These are phyloP conservation scores for Florisuga fusca DNA, from an alignment of 2,797 vertebrate species.

Conservation along the genomic window DNA sequence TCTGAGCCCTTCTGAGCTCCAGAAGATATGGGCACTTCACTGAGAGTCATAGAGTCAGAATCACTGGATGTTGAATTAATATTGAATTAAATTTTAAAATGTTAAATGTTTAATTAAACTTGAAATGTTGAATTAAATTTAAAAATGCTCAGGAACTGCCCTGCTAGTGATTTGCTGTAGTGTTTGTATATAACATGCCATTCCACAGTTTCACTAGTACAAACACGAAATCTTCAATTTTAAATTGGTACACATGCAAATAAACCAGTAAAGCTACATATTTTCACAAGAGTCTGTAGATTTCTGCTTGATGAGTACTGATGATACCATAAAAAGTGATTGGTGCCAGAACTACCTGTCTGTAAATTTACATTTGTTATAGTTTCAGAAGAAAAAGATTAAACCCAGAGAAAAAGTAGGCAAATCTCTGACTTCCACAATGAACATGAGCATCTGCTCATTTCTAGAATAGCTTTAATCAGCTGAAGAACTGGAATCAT, in stretches of 20 bases:
- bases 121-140: neutral
- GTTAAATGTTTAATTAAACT: neutral
- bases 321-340: neutral
- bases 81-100: neutral
- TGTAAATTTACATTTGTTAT: neutral
- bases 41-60: neutral
- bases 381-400: neutral
- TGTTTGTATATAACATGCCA: rapidly evolving
- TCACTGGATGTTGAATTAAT: neutral
- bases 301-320: neutral
- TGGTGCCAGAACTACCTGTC: neutral
- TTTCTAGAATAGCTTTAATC: neutral
- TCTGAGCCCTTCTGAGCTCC: neutral
- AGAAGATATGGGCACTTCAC: neutral
- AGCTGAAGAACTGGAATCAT: neutral
- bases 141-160: neutral
- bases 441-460: neutral
- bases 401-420: neutral
- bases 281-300: neutral
- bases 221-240: neutral
- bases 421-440: neutral
- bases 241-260: neutral
- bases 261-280: neutral
- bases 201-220: neutral
- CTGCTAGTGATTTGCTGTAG: neutral